Base-by-base conservation (phyloP, 2,888 invertebrate genomes). In the Tineola bisselliella region DNA sequence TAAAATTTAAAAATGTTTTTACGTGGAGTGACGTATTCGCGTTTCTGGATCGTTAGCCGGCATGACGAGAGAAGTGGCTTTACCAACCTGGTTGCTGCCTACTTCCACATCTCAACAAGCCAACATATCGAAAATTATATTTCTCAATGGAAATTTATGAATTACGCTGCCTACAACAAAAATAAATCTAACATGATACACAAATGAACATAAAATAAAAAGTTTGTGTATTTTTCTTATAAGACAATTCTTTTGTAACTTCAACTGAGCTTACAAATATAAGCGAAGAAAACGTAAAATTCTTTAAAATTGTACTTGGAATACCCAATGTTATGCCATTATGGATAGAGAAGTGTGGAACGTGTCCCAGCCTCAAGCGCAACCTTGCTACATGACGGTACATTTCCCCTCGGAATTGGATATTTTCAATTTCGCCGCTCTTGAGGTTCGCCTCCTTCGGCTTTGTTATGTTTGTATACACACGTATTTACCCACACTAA, bases 391-490 rank as follows among this genome's bases (percentile, higher is more conserved):
- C 59, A 59, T 44, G 44, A 48, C 60, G 48, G 38, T 48, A 60
- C 60, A 60, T 60, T 60, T 60, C 52, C 60, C 59, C 15, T 19
- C 44, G 48, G 52, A 60, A 60, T 59, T 48, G 60, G 60, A 60
- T 48, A 60, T 60, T 60, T 60, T 60, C 60, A 60, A 60, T 60
- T 48, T 60, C 44, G 43, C 31, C 52, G 31, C 60, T 30, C 52
- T 60, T 60, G 60, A 60, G 60, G 60, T 60, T 60, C 38, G 38
- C 48, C 44, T 13, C 25, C 60, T 38, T 30, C 56, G 56, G 30
- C 56, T 33, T 58, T 58, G 58, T 58, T 58, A 30, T 56, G 31
- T 33, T 31, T 31, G 33, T 58, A 33, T 17, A 33, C 15, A 15
- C 33, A 19, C 58, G 58, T 58, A 58, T 58, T 58, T 58, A 17